Conservation (phyloP, 2,113 vertebrate species). For the Plectropomus leopardus region DNA sequence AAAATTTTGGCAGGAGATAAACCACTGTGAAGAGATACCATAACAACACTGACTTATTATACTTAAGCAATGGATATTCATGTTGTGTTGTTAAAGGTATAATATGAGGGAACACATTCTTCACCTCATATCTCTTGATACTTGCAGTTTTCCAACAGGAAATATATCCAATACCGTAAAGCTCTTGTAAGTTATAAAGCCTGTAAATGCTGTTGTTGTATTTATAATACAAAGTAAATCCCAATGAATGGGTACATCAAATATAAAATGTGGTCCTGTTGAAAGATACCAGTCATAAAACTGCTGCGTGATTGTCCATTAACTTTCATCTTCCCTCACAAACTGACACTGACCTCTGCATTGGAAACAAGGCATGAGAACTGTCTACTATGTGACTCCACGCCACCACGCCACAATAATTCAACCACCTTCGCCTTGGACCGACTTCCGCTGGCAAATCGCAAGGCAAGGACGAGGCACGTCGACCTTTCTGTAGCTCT, state of each 20-base stretch:
- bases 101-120: neutral
- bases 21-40: neutral
- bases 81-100: no score
- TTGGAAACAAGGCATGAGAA: constrained; percentile 18
- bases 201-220: no score
- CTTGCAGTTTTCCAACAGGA: no score
- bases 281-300: constrained; percentile 5
- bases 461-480: constrained; percentile 28
- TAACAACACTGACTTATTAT: constrained; percentile 26
- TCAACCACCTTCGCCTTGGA: constrained; percentile 37
- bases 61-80: constrained; percentile 8
- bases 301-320: neutral
- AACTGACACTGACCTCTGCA: constrained; percentile 49
- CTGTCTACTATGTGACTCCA: constrained; percentile 24
- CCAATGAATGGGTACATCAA: no score
- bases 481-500: constrained; percentile 51
- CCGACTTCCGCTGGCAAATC: constrained; percentile 14
- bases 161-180: neutral
- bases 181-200: no score
- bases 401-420: constrained; percentile 21
- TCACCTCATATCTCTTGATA: neutral
- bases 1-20: constrained; percentile 16
- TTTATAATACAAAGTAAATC: neutral
- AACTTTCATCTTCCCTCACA: constrained; percentile 30
- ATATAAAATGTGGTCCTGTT: neutral